Evolutionary conservation across 1,140 invertebrate species (phyloP), one percentile per base, ranked within the genome.

Genomic region (Lepidurus packardi): DNA sequence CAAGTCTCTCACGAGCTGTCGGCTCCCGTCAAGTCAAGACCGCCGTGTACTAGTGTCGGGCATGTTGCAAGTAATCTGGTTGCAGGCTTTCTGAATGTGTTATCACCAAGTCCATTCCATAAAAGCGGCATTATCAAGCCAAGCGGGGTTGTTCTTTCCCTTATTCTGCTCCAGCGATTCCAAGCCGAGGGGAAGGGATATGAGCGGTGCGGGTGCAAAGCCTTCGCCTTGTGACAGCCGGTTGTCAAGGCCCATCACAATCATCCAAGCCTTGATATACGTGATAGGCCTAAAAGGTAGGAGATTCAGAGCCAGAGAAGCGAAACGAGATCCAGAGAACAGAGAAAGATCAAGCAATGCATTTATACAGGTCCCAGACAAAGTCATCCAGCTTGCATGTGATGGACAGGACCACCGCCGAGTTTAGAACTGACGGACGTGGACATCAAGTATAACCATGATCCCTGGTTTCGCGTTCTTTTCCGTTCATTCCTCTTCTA

Each of bases 121-220:
- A 7, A 65, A 65, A 65, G 53, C 53, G 9, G 53, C 13, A n/a
- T 21, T 65, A 65, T 65, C 53, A 21, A 65, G 53, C 16, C 16
- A 65, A n/a, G 53, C 21, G 53, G 53, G 21, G 13, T 65, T 65
- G 53, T 65, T 65, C 53, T 65, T 65, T 65, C 53, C 53, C 16
- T 65, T 65, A 65, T 65, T 65, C 53, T 65, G 53, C 53, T 65
- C 53, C 53, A 65, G 53, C 53, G 53, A 65, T 65, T 65, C 16
- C 53, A 65, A 65, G 21, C 9, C 53, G 21, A 65, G 13, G 53
- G 53, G 13, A 65, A 65, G 13, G 53, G 53, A 65, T 65, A 65
- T 21, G 21, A 65, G 53, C 53, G 53, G 53, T 65, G 53, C 53
- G 53, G 53, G 53, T 65, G 53, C 53, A 65, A 65, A 65, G 53